These are phyloP conservation scores for Emydura subglobosa DNA, from an alignment of 2,113 vertebrate genomes.

Conservation along the genomic window DNA sequence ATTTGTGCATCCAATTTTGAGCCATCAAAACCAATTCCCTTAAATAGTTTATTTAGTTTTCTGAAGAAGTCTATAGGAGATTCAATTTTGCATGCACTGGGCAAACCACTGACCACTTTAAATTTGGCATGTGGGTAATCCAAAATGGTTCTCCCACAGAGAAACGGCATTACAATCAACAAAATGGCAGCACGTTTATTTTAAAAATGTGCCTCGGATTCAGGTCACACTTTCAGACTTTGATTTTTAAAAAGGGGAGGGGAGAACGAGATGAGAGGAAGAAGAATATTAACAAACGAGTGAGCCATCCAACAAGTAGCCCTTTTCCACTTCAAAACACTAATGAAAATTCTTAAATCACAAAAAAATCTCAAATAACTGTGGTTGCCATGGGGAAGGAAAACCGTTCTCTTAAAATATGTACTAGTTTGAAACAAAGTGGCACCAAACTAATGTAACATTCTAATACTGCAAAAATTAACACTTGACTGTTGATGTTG, in stretches of 20 bases:
- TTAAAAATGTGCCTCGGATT: neutral
- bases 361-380: too few species aligned
- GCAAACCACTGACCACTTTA: neutral
- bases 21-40: neutral
- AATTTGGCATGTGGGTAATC: neutral
- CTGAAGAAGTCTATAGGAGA: neutral
- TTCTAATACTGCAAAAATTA: neutral
- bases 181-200: neutral
- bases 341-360: too few species aligned
- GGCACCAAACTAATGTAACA: neutral
- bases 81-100: neutral
- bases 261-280: too few species aligned
- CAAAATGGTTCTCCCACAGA: neutral
- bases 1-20: neutral
- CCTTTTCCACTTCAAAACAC: too few species aligned
- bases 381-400: neutral
- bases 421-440: neutral
- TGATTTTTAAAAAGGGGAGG: too few species aligned
- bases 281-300: too few species aligned
- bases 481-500: neutral
- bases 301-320: too few species aligned
- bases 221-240: neutral
- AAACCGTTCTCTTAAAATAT: neutral
- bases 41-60: neutral
- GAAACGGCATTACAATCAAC: neutral